phyloP scores from a whole-genome alignment of 2,113 vertebrate genomes.

The Pedionomus torquatus region DNA sequence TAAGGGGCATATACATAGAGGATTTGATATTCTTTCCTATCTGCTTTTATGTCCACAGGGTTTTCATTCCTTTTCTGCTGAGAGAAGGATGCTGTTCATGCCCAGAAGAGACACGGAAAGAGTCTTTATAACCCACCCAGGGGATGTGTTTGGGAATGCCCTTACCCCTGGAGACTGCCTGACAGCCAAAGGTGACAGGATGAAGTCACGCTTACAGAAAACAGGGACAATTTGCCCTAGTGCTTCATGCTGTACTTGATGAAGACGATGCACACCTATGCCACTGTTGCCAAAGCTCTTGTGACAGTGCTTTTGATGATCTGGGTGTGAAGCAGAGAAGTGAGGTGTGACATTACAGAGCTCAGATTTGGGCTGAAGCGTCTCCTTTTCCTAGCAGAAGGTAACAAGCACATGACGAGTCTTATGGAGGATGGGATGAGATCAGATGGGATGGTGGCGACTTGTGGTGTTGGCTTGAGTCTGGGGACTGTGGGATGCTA shows the following conservation, averaged over 20 bases:
- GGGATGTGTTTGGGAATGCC: background rate
- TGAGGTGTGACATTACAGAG: background rate
- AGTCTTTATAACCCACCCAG: background rate
- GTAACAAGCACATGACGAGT: fast-evolving
- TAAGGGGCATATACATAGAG: background rate
- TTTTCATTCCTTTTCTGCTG: background rate
- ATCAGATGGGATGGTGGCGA: background rate
- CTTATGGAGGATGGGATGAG: background rate
- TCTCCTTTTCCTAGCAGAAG: background rate
- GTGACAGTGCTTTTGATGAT: background rate
- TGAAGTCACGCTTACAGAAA: background rate
- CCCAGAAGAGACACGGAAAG: background rate
- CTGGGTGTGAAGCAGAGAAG: background rate
- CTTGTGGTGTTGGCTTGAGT: background rate
- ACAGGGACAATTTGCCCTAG: background rate
- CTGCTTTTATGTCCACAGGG: background rate
- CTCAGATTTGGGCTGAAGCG: background rate
- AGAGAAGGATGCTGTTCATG: background rate
- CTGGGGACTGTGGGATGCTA: background rate
- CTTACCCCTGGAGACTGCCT: background rate
- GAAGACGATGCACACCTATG: background rate
- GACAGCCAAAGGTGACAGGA: background rate
- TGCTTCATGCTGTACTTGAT: background rate
- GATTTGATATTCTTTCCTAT: background rate
- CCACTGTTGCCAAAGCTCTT: background rate